Conservation (phyloP, 2,797 vertebrate genomes). For the Chrysocyon brachyurus region DNA sequence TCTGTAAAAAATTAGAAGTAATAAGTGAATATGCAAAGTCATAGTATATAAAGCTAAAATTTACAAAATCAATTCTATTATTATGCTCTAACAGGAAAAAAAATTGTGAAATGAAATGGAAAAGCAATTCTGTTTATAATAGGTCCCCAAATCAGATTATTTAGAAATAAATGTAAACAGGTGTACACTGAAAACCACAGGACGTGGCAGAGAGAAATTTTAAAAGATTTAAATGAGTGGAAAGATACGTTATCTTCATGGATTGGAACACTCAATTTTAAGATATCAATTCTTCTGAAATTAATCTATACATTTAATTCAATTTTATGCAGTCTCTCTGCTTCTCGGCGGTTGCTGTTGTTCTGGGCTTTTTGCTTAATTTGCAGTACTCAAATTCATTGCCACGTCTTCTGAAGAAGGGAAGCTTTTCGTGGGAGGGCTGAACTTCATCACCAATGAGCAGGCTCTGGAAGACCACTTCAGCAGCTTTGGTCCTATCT, state of each 20-base stretch:
- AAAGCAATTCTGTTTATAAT: background rate
- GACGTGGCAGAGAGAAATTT: background rate
- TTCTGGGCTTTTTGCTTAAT: too few relatives aligned
- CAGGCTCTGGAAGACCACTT: conserved; percentile 93
- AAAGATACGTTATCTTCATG: background rate
- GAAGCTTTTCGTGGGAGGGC: conserved; percentile 93
- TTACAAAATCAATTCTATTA: background rate
- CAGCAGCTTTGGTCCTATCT: conserved; percentile 92
- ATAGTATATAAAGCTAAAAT: background rate
- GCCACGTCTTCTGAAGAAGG: conserved; percentile 82
- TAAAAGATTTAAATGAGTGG: background rate
- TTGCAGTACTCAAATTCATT: conserved; percentile 31
- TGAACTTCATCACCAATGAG: conserved; percentile 95
- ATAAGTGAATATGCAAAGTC: background rate
- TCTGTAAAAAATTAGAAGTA: background rate
- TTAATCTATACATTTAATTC: background rate
- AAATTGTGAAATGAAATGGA: background rate
- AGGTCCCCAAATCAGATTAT: background rate
- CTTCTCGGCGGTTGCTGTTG: too few relatives aligned
- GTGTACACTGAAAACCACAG: background rate
- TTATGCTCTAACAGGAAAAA: background rate
- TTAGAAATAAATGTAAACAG: background rate
- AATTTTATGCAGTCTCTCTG: too few relatives aligned
- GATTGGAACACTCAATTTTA: background rate
- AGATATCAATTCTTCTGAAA: background rate